phyloP scores from a whole-genome alignment of 2,797 vertebrate species.

The Sternotherus odoratus region DNA sequence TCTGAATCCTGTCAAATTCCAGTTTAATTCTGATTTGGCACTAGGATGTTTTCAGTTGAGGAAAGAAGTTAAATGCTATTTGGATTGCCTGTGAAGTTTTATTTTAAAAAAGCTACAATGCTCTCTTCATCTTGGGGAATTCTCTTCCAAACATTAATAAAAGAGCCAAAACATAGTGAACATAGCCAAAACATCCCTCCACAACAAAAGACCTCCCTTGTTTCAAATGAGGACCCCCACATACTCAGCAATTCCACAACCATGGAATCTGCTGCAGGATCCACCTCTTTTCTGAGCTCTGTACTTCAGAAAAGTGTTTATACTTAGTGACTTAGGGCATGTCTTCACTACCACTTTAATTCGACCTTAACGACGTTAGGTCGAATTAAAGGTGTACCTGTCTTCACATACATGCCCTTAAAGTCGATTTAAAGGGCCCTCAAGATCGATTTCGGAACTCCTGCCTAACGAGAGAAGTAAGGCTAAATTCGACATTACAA shows the following conservation, averaged over 20 bases:
- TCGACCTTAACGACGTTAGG: too few species aligned
- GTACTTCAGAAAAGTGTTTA: not conserved
- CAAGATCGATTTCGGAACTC: too few species aligned
- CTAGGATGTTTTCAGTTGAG: not conserved
- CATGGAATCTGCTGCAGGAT: not conserved
- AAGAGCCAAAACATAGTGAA: not conserved
- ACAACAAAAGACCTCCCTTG: not conserved
- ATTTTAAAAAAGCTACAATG: not conserved
- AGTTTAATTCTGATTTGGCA: constrained; percentile 26
- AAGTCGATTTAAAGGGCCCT: too few species aligned
- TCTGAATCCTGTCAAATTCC: not conserved
- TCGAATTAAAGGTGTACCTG: too few species aligned
- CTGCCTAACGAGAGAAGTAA: too few species aligned
- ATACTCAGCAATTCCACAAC: not conserved
- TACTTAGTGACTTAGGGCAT: not conserved
- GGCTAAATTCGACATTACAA: too few species aligned
- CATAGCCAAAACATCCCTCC: too few species aligned
- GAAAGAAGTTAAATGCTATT: not conserved
- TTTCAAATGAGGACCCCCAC: not conserved
- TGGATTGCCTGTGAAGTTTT: constrained; percentile 25
- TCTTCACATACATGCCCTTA: too few species aligned
- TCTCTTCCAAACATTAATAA: not conserved
- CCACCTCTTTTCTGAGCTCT: not conserved
- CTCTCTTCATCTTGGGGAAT: not conserved
- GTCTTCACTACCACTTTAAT: too few species aligned